A percentile compares a stretch with the other conserved stretches of the same genome.
These are phyloP conservation scores for Cotesia congregata DNA, from an alignment of 2,888 invertebrate species.

Conservation along the genomic window DNA sequence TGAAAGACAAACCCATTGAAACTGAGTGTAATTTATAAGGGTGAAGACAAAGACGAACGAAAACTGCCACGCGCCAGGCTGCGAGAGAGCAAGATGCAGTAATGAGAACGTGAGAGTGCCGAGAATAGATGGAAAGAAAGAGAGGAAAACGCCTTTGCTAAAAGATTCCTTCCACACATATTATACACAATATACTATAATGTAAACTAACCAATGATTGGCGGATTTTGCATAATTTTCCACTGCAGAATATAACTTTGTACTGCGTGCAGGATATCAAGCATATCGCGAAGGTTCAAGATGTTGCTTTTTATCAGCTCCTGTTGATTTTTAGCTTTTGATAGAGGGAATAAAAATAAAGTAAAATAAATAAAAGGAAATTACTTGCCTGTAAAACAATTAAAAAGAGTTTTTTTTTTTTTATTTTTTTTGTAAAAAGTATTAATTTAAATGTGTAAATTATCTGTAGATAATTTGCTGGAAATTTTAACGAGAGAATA, in stretches of 20 bases:
- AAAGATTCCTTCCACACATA: slow-evolving; percentile 18
- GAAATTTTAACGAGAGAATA: neutral
- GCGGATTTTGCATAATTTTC: neutral
- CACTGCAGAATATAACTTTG: neutral
- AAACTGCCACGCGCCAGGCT: slow-evolving; percentile 52
- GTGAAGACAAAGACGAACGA: slow-evolving; percentile 43
- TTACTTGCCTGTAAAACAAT: too few relatives aligned
- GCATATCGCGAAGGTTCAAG: neutral
- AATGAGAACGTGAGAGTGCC: slow-evolving; percentile 45
- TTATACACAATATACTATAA: neutral
- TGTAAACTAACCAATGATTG: neutral
- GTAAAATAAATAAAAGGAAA: too few relatives aligned
- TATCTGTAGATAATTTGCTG: neutral
- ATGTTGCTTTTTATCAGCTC: neutral
- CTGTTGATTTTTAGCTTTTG: neutral
- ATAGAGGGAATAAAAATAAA: neutral
- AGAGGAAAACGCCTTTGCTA: slow-evolving; percentile 18
- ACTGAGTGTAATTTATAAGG: slow-evolving; percentile 49
- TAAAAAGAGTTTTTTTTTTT: too few relatives aligned
- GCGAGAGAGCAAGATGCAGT: slow-evolving; percentile 35
- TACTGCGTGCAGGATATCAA: neutral
- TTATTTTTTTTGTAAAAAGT: too few relatives aligned
- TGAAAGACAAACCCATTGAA: slow-evolving; percentile 55
- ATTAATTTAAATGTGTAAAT: too few relatives aligned
- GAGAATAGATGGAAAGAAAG: slow-evolving; percentile 21